These are phyloP conservation scores for Ranitomeya variabilis DNA, from an alignment of 2,113 vertebrate genomes.

Conservation along the genomic window DNA sequence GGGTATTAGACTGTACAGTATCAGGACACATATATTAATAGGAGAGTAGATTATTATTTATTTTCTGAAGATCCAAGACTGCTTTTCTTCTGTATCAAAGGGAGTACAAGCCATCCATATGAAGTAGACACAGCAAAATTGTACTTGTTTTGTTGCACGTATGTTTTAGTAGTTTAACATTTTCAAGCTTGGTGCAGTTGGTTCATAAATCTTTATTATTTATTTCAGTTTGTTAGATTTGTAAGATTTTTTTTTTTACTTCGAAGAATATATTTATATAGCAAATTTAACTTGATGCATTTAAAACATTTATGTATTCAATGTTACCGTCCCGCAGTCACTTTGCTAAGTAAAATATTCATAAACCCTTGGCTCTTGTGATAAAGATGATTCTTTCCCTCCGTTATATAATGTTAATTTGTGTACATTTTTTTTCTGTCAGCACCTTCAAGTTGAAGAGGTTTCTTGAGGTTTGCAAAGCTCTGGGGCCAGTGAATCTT, in stretches of 20 bases:
- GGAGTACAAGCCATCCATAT: too few relatives aligned
- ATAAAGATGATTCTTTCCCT: slow-evolving; percentile 34
- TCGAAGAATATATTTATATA: neutral
- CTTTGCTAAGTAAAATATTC: slow-evolving; percentile 47
- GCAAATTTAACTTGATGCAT: slow-evolving; percentile 7
- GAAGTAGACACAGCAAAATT: too few relatives aligned
- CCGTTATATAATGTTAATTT: slow-evolving; percentile 40
- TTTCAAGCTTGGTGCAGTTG: neutral
- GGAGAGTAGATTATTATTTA: too few relatives aligned
- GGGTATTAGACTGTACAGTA: too few relatives aligned
- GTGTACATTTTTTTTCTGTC: slow-evolving; percentile 46
- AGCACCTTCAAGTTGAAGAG: slow-evolving; percentile 43
- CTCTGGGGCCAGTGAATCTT: slow-evolving; percentile 50
- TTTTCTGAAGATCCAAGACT: too few relatives aligned
- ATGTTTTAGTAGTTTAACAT: neutral
- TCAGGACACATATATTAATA: too few relatives aligned
- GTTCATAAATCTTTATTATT: neutral
- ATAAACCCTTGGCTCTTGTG: slow-evolving; percentile 34
- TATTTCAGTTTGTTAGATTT: neutral
- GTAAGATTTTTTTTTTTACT: neutral
- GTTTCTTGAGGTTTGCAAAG: slow-evolving; percentile 47
- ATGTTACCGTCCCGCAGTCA: slow-evolving; percentile 33
- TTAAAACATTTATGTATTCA: slow-evolving; percentile 41
- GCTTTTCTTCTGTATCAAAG: too few relatives aligned
- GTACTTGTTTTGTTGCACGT: neutral